Evolutionary conservation across 2,888 invertebrate genomes (phyloP).

Genomic region (Acrobasis suavella): DNA sequence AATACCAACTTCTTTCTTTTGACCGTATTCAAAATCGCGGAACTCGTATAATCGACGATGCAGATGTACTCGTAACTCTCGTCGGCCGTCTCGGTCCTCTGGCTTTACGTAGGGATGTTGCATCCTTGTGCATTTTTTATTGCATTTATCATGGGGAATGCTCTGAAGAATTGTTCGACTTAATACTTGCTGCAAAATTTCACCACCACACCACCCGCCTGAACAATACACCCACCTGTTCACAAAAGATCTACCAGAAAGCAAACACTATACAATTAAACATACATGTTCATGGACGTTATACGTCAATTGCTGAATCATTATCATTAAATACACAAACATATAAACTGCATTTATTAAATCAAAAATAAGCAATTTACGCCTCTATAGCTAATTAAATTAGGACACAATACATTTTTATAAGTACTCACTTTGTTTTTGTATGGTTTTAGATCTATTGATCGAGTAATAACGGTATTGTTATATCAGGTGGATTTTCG

Average conservation of each 20-base stretch:
- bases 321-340: background rate
- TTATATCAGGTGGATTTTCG: constrained; percentile 10
- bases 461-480: background rate
- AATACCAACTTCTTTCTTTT: too few species aligned
- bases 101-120: too few species aligned
- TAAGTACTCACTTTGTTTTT: background rate
- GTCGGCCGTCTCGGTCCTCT: too few species aligned
- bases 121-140: too few species aligned
- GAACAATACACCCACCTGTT: too few species aligned
- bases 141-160: too few species aligned
- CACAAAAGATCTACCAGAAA: background rate
- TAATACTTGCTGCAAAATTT: too few species aligned
- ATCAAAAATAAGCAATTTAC: background rate
- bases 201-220: too few species aligned
- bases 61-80: too few species aligned
- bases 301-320: constrained; percentile 20
- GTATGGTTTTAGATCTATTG: background rate
- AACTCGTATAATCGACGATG: too few species aligned
- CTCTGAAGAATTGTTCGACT: too few species aligned
- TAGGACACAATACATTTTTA: background rate
- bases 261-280: constrained; percentile 1
- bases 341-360: background rate
- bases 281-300: constrained; percentile 5
- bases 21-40: too few species aligned
- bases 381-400: background rate